A percentile compares a stretch with the other conserved stretches of the same genome.
phyloP scores from a whole-genome alignment of 2,113 vertebrate species.

The Cacatua alba region DNA sequence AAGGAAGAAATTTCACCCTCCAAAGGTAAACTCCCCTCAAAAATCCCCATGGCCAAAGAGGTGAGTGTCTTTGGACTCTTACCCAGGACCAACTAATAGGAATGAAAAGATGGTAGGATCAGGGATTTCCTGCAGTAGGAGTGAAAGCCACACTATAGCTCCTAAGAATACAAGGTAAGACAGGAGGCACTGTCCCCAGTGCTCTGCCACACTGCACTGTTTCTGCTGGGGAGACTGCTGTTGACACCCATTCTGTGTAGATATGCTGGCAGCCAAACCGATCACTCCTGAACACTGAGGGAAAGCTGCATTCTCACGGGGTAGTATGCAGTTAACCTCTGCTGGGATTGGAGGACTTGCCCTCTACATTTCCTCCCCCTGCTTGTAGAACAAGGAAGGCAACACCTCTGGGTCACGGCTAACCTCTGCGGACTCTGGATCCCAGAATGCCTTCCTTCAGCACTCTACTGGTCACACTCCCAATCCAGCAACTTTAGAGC shows the following conservation, averaged over 20 bases:
- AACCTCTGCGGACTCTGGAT: background rate
- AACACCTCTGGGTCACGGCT: background rate
- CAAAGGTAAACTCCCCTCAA: background rate
- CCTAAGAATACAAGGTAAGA: background rate
- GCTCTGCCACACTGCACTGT: background rate
- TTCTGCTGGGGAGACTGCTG: background rate
- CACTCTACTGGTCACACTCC: background rate
- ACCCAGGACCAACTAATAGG: background rate
- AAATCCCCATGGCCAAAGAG: background rate
- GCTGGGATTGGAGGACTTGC: background rate
- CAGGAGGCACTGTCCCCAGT: background rate
- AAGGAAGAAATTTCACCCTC: background rate
- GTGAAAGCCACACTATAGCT: background rate
- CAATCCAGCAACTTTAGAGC: background rate
- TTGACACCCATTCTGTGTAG: accelerated
- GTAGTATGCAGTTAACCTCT: background rate
- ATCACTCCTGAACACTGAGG: accelerated
- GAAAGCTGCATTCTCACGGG: background rate
- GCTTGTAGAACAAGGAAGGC: background rate
- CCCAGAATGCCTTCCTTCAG: background rate
- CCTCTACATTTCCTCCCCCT: background rate
- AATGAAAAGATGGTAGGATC: background rate
- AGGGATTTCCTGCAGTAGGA: background rate
- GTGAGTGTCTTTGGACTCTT: background rate
- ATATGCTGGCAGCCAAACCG: background rate